These are phyloP conservation scores for Sebastes miniatus DNA, from an alignment of 2,797 vertebrate species.

Conservation along the genomic window DNA sequence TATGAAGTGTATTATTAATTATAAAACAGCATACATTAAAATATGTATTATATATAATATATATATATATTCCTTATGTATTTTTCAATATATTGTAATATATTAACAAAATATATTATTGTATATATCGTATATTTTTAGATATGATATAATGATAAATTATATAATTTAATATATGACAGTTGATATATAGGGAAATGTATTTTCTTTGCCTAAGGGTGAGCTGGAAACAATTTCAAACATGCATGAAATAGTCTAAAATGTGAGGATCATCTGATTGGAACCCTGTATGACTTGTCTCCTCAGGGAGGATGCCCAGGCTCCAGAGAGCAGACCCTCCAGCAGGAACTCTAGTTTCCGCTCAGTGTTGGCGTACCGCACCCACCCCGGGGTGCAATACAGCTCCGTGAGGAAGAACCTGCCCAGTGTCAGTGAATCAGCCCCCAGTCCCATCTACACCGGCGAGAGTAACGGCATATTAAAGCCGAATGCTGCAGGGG, in stretches of 20 bases:
- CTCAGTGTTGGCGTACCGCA: slow-evolving; percentile 82
- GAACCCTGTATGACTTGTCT: neutral
- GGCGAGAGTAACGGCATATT: neutral
- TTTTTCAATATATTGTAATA: too few species aligned
- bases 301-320: slow-evolving; percentile 77
- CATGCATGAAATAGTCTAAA: neutral
- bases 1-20: too few species aligned
- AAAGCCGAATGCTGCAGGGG: neutral
- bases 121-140: too few species aligned
- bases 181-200: too few species aligned
- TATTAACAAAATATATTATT: too few species aligned
- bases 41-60: too few species aligned
- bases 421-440: slow-evolving; percentile 40
- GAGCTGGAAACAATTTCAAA: neutral
- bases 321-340: slow-evolving; percentile 78
- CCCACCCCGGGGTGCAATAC: slow-evolving; percentile 78
- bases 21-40: too few species aligned
- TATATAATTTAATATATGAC: too few species aligned
- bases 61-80: too few species aligned
- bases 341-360: slow-evolving; percentile 81
- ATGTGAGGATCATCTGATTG: neutral
- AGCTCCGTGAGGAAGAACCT: slow-evolving; percentile 48
- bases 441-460: slow-evolving; percentile 12
- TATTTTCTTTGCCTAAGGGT: too few species aligned
- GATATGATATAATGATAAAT: too few species aligned